Conservation (phyloP, 30 jellyfish, hydroid and myxozoan genomes). For the Turritopsis rubra region DNA sequence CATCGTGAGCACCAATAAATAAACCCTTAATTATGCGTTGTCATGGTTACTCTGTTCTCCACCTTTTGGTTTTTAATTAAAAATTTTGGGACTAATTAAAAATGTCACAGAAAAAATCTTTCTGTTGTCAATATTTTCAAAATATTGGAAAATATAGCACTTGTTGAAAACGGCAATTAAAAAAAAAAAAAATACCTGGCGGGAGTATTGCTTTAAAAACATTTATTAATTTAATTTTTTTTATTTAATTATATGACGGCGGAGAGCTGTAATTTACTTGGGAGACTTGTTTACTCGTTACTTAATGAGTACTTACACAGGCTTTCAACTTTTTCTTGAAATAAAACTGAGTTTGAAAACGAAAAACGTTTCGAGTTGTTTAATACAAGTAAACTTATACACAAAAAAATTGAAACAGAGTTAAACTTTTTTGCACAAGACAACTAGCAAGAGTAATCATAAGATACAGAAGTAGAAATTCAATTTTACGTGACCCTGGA, state of each 20-base stretch:
- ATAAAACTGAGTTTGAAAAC: conserved; percentile 4
- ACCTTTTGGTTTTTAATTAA: neutral
- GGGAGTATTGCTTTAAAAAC: neutral
- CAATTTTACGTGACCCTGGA: no score
- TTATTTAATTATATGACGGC: neutral
- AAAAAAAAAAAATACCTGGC: neutral
- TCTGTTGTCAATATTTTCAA: no score
- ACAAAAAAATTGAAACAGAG: neutral
- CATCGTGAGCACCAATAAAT: neutral
- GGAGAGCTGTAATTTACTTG: neutral
- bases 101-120: neutral
- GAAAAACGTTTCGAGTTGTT: neutral
- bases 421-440: neutral
- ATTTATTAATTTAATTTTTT: no score
- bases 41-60: neutral
- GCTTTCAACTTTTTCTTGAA: conserved; percentile 6
- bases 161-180: no score
- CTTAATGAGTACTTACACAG: conserved; percentile 13
- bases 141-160: no score
- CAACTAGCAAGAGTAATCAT: neutral
- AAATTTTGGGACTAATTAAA: neutral
- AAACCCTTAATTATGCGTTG: neutral
- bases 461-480: neutral
- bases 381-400: neutral
- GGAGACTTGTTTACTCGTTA: neutral